These are phyloP conservation scores for Albula glossodonta DNA, from an alignment of 2,113 vertebrate species.

Conservation along the genomic window DNA sequence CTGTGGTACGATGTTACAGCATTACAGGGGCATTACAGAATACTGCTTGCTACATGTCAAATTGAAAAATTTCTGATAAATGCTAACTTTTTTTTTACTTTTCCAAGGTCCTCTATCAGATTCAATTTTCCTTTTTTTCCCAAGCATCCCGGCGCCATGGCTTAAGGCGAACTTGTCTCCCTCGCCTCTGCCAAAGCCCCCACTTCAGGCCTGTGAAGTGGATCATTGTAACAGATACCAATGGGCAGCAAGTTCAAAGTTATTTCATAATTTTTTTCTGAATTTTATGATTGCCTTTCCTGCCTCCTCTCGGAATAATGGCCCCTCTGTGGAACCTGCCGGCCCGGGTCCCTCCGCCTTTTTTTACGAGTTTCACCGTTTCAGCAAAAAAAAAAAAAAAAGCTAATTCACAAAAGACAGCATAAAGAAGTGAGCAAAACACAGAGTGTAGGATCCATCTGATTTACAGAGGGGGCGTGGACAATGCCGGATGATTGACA, in stretches of 20 bases:
- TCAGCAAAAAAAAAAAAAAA: constrained; percentile 57
- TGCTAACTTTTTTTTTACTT: constrained; percentile 28
- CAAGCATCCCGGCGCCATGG: constrained; percentile 27
- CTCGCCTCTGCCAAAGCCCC: constrained; percentile 62
- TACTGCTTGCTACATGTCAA: background rate
- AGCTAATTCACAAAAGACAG: constrained; percentile 69
- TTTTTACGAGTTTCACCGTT: constrained; percentile 63
- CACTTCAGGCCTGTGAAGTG: constrained; percentile 67
- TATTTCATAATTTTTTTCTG: constrained; percentile 74
- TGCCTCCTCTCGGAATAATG: constrained; percentile 68
- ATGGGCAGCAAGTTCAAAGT: constrained; percentile 74
- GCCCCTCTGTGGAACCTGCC: constrained; percentile 43
- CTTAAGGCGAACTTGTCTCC: constrained; percentile 53
- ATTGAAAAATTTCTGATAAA: constrained; percentile 37
- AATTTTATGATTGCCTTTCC: constrained; percentile 77
- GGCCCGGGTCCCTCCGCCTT: constrained; percentile 57
- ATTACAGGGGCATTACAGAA: background rate
- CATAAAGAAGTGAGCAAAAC: constrained; percentile 44
- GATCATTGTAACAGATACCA: constrained; percentile 73
- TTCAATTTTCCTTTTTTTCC: constrained; percentile 52
- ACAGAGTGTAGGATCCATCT: too few species aligned
- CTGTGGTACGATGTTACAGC: background rate
- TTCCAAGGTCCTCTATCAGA: constrained; percentile 48
- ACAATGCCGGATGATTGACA: too few species aligned
- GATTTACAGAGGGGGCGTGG: too few species aligned